Evolutionary conservation across 2,888 invertebrate genomes (phyloP), one percentile per base, ranked within the genome.

Genomic region (Drosophila villosipedis): DNA sequence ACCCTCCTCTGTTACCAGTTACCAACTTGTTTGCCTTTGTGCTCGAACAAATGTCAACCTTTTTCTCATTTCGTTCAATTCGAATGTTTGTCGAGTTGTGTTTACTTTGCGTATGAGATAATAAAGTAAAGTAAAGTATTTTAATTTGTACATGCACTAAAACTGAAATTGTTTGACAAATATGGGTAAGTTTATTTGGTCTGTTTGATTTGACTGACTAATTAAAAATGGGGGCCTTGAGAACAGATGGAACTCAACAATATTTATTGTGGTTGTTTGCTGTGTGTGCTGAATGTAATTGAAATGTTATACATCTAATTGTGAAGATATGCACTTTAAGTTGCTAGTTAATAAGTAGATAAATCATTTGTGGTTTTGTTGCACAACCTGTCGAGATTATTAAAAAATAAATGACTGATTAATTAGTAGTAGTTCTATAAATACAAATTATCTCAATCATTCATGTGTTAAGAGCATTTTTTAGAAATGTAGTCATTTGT

Each of bases 11-110:
- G 5, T 31, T 31, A n/a, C 10, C 25, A 10, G 30, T 47, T 7
- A 22, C 16, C 61, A 43, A 28, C 41, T 25, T 86, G 75, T 88
- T 87, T 90, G 75, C 73, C 74, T 78, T 84, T 84, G 80, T 77
- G 76, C 80, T 85, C 64, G 66, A 85, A 82, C 85, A 85, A 85
- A 85, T 85, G 85, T 86, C 87, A 73, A 76, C 80, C 63, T 89
- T 85, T 86, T 73, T 19, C 22, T 33, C 9, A 22, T 47, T 47
- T 47, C 47, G 16, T 19, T 59, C 43, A 5, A 28, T 28, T 61
- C 59, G 30, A 47, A n/a, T 82, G 73, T 71, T 70, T 70, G 25
- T 22, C 43, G 41, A 59, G 59, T 72, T 35, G 1, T 84, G 83
- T 84, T 84, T 84, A 57, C 81, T 30, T 55, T 33, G 28, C 67